Conservation (phyloP, 2,113 vertebrate genomes). For the Ameiurus melas region DNA sequence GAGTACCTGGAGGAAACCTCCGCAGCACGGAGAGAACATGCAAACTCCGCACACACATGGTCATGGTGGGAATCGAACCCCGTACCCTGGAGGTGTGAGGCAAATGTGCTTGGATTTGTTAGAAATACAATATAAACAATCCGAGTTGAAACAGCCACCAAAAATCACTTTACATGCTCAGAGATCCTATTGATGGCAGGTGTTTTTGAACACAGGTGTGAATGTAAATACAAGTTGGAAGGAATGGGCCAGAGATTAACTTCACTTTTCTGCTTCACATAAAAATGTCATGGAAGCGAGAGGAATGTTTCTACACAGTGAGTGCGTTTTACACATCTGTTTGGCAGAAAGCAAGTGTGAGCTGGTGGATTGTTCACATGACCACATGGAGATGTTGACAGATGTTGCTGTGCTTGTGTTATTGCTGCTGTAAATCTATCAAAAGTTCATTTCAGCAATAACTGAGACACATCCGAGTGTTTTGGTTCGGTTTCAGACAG, state of each 20-base stretch:
- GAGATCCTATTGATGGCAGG: neutral
- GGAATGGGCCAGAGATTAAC: neutral
- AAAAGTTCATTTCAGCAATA: conserved; percentile 47
- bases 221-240: neutral
- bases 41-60: too few species aligned
- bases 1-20: too few species aligned
- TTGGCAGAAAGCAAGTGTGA: conserved; percentile 58
- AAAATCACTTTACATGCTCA: too few species aligned
- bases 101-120: too few species aligned
- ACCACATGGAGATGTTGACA: conserved; percentile 58
- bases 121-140: neutral
- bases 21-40: too few species aligned
- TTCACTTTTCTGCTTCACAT: neutral
- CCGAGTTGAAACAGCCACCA: too few species aligned
- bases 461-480: conserved; percentile 24
- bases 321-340: conserved; percentile 53
- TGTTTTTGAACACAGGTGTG: neutral
- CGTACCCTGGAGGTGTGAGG: too few species aligned
- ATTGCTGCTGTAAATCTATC: conserved; percentile 67
- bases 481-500: conserved; percentile 52
- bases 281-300: neutral
- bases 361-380: conserved; percentile 57
- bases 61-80: too few species aligned
- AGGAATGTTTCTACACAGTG: conserved; percentile 3
- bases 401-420: conserved; percentile 59